Evolutionary conservation across 2,797 vertebrate genomes (phyloP).

Genomic region (Hoplostethus atlanticus): DNA sequence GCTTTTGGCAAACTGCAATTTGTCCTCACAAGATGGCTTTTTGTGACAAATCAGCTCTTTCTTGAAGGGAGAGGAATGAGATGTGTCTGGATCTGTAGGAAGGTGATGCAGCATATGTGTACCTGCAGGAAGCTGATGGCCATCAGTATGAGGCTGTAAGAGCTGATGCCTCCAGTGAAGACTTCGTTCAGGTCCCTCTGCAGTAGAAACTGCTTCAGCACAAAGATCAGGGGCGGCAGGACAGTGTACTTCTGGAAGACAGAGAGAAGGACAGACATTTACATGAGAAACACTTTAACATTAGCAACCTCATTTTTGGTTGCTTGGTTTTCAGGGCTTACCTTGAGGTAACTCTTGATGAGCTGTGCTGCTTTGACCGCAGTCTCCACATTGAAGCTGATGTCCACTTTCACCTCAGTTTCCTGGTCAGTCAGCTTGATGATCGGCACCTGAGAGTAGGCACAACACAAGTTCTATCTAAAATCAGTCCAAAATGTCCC

Average conservation of each 20-base stretch:
- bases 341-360: conserved; percentile 97
- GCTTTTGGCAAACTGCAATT: not conserved
- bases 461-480: not conserved
- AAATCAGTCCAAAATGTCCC: not conserved
- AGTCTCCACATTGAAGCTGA: conserved; percentile 98
- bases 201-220: conserved; percentile 98
- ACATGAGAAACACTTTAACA: not conserved
- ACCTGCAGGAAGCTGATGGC: conserved; percentile 99
- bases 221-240: conserved; percentile 97
- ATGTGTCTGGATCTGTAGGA: not conserved
- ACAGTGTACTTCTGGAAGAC: conserved; percentile 92
- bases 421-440: conserved; percentile 98
- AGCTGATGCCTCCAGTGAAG: conserved; percentile 98
- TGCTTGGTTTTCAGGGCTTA: conserved; percentile 46
- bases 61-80: no score
- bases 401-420: conserved; percentile 97
- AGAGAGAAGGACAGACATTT: conserved; percentile 6
- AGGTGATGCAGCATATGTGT: conserved; percentile 8
- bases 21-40: not conserved
- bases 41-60: no score
- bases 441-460: conserved; percentile 91
- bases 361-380: conserved; percentile 96
- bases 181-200: conserved; percentile 98
- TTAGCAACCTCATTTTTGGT: no score
- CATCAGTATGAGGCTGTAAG: conserved; percentile 99